Evolutionary conservation across 2,113 vertebrate genomes (phyloP).

Genomic region (Bujurquina vittata): DNA sequence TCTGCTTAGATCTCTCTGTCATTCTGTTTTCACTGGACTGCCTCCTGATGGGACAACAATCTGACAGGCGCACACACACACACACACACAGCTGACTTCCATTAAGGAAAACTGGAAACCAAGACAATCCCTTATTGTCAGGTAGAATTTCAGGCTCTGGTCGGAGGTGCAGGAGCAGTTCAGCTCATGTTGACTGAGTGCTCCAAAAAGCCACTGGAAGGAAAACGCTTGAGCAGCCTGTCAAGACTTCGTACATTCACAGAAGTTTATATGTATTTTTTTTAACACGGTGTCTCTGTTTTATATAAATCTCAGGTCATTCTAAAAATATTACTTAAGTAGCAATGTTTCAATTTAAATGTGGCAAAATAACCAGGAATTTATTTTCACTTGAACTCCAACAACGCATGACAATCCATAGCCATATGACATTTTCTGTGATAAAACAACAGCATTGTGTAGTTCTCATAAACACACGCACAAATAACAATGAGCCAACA

Average conservation of each 20-base stretch:
- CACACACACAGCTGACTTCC: conserved; percentile 79
- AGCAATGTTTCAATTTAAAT: not conserved
- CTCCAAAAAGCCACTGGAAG: not conserved
- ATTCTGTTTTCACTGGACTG: conserved; percentile 79
- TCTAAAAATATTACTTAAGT: not conserved
- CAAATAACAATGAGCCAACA: not conserved
- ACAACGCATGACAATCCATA: not conserved
- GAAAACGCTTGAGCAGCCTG: not conserved
- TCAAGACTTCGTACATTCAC: not conserved
- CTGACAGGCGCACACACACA: conserved; percentile 74
- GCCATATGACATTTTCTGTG: not conserved
- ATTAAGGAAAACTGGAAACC: conserved; percentile 73
- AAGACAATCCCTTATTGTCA: conserved; percentile 72
- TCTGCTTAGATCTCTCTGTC: conserved; percentile 54
- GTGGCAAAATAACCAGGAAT: not conserved
- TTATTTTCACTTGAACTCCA: no score
- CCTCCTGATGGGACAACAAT: conserved; percentile 75
- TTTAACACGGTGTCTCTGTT: rapidly evolving
- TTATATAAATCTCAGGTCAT: not conserved
- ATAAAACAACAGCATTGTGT: not conserved
- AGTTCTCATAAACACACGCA: not conserved
- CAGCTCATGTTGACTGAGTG: not conserved
- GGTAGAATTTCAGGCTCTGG: conserved; percentile 60
- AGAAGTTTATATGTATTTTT: not conserved
- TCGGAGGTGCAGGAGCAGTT: not conserved